Evolutionary conservation across 2,797 vertebrate genomes (phyloP).

Genomic region (Florisuga fusca): DNA sequence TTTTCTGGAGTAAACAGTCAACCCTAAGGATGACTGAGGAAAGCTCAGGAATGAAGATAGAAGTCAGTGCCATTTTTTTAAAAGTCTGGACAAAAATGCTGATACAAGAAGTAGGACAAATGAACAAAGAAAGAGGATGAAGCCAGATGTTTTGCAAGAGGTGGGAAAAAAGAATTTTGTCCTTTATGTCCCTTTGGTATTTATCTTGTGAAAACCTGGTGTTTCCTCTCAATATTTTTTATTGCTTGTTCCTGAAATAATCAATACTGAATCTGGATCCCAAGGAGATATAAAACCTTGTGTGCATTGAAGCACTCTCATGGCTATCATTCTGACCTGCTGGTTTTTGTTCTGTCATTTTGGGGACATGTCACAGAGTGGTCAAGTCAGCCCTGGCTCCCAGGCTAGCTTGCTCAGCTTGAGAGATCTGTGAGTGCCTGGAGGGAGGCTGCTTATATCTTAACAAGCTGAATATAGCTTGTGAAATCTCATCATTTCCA

Average conservation of each 20-base stretch:
- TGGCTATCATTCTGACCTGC: neutral
- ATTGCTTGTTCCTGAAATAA: neutral
- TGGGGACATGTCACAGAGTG: neutral
- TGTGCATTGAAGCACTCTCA: neutral
- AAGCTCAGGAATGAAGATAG: neutral
- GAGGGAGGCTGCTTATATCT: neutral
- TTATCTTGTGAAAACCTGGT: neutral
- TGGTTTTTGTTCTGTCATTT: neutral
- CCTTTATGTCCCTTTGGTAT: neutral
- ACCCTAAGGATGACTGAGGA: neutral
- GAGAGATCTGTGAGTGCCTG: neutral
- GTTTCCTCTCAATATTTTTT: neutral
- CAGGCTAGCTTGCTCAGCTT: neutral
- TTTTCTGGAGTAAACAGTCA: neutral
- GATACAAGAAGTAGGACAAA: constrained; percentile 28
- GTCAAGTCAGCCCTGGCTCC: neutral
- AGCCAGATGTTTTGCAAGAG: neutral
- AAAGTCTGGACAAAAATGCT: neutral
- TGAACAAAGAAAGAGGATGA: neutral
- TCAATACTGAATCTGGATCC: neutral
- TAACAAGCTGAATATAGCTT: neutral
- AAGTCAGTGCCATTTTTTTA: neutral
- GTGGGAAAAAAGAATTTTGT: neutral
- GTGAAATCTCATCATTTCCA: constrained; percentile 32
- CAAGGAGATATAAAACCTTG: neutral